Percentiles rank a stretch among this genome's conserved stretches.
Conservation (phyloP, 2,113 vertebrate species). For the Balaenoptera acutorostrata region DNA sequence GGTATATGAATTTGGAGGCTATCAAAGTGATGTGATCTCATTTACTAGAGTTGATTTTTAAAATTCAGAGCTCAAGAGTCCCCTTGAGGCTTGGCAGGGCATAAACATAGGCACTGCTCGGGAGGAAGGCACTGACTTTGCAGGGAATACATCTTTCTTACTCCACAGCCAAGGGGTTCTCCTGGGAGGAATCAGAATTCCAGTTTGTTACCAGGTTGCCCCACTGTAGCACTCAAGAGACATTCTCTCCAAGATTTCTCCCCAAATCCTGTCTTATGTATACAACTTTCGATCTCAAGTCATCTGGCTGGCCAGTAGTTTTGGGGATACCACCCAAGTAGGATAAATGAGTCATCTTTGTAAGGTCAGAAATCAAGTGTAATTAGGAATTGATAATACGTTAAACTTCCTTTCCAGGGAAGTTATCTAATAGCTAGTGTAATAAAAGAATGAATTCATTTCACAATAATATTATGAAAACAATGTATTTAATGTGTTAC, state of each 20-base stretch:
- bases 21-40: neutral
- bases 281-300: neutral
- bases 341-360: neutral
- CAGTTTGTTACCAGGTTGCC: neutral
- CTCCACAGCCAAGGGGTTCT: neutral
- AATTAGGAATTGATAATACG: neutral
- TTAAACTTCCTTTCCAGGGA: neutral
- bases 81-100: neutral
- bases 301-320: neutral
- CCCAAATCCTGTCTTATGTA: neutral
- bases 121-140: neutral
- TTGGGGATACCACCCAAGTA: neutral
- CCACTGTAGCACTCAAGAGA: neutral
- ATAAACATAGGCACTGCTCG: neutral
- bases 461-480: neutral
- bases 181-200: slow-evolving; percentile 7
- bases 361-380: neutral
- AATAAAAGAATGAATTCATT: neutral
- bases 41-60: neutral
- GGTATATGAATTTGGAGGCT: neutral
- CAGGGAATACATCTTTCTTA: neutral
- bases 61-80: slow-evolving; percentile 7
- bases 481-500: neutral
- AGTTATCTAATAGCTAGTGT: neutral
- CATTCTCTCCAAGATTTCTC: neutral